Evolutionary conservation across 2,888 invertebrate species (phyloP), one percentile per base, ranked within the genome.

Genomic region (Leptinotarsa haldemani): DNA sequence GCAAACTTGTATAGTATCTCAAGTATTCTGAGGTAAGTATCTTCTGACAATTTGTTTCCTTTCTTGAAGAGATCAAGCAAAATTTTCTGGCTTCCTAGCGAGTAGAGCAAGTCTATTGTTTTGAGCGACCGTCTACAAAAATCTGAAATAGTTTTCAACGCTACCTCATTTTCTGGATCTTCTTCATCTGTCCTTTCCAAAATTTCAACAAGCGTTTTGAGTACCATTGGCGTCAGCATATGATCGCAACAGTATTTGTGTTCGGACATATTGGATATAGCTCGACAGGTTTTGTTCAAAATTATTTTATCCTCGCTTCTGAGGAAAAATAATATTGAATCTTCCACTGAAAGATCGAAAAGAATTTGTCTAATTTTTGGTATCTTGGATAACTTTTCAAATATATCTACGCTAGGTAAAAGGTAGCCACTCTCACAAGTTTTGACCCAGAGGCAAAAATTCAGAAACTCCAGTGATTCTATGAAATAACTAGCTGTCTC

Each of bases 161-260:
- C 84, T 15, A 81, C 70, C 74, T 83, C 82, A 68, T 84, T 84
- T 16, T 79, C 75, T 25, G 82, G 79, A 78, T 83, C 83, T 50
- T 77, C 79, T 30, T 79, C 78, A 61, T 80, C 80, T 61, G 78
- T 78, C 58, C 81, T 73, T 18, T 79, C 75, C 40, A 84, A 65
- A 9, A 84, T 81, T 20, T 78, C 75, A 3, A 82, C 65, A 15
- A 85, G 58, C 50, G 79, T 81, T 65, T 78, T 78, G 2, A 85
- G 73, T 5, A 85, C 79, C 18, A 77, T 75, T 5, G 83, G 81
- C 4, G 82, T 83, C 20, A 84, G 68, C 82, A 85, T 84, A 68
- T 80, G 80, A 53, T 83, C 82, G 65, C 85, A 85, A 71, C 84
- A 85, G 71, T 84, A 85, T 61, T 80, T 83, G 65, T 86, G 84